Percentiles rank a stretch among this genome's conserved stretches.
phyloP scores from a whole-genome alignment of 2,113 vertebrate species.

The Chlamydotis undulata region DNA sequence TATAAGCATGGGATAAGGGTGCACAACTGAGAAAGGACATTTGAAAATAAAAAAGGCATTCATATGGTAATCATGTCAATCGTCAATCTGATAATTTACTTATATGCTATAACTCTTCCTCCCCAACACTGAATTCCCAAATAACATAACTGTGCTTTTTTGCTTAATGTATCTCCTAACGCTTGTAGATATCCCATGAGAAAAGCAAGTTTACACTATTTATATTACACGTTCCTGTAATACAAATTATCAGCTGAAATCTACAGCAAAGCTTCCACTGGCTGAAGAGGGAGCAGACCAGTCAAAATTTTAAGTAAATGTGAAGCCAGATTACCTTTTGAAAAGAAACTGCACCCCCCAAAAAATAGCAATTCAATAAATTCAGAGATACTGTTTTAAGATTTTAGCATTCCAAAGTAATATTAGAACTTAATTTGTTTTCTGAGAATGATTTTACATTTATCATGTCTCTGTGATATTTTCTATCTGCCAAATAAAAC shows the following conservation, averaged over 20 bases:
- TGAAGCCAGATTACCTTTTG: neutral
- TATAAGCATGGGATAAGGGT: neutral
- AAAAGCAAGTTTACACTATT: neutral
- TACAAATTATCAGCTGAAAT: neutral
- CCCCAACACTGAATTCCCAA: neutral
- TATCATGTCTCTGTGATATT: slow-evolving; percentile 36
- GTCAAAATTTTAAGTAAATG: neutral
- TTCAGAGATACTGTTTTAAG: neutral
- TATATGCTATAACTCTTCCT: neutral
- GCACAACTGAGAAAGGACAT: neutral
- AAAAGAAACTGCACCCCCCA: neutral
- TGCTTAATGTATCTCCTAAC: neutral
- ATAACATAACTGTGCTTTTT: neutral
- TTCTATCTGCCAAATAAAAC: slow-evolving; percentile 66
- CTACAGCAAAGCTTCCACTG: neutral
- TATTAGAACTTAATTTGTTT: slow-evolving; percentile 26
- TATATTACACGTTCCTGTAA: neutral
- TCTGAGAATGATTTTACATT: slow-evolving; percentile 40
- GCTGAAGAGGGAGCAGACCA: neutral
- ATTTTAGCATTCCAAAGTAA: slow-evolving; percentile 15
- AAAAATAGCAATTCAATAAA: neutral
- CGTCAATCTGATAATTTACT: neutral
- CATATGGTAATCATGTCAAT: neutral
- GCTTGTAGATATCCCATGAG: neutral
- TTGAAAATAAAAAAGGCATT: neutral